Evolutionary conservation across 2,113 vertebrate species (phyloP), one percentile per base, ranked within the genome.

Genomic region (Cariama cristata): DNA sequence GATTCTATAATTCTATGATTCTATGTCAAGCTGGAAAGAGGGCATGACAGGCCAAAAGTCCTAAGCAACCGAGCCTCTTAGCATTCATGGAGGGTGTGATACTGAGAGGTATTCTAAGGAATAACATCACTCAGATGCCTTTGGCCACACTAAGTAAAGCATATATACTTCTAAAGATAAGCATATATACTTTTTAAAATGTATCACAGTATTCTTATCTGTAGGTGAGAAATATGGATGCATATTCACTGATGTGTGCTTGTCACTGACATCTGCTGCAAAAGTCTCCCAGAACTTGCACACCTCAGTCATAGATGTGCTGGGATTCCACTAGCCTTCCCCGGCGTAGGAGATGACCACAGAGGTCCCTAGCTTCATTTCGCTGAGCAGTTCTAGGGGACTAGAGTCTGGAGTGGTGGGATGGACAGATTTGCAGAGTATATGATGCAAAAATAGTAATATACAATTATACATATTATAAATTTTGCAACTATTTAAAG

Each of bases 301-400:
- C 35, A 58, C 53, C 23, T 52, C 9, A 0, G 10, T 74, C 40
- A 42, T 6, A 68, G n/a, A 21, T 68, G 20, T 72, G 4, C 45
- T 72, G 50, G 44, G 28, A 93, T 50, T 85, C 64, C 45, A 52
- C 15, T 35, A 58, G 12, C 12, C 6, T 56, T 53, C 18, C 24
- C 28, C 2, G 1, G 23, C 72, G 23, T 0, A 0, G 20, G 4
- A 7, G 6, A 49, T 64, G 18, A 63, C 16, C 11, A 3, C 22
- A 40, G 22, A 42, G 33, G 5, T 62, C 24, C 30, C 53, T n/a
- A 26, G 53, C 8, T 72, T 75, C n/a, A 44, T 67, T 90, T 73
- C 44, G 56, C 53, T 12, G 2, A 64, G 27, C 49, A 35, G 0
- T 75, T 5, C 21, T 8, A 49, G 8, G 11, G 15, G 58, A 38